Evolutionary conservation across 2,888 invertebrate species (phyloP).

Genomic region (Oscheius sp.): DNA sequence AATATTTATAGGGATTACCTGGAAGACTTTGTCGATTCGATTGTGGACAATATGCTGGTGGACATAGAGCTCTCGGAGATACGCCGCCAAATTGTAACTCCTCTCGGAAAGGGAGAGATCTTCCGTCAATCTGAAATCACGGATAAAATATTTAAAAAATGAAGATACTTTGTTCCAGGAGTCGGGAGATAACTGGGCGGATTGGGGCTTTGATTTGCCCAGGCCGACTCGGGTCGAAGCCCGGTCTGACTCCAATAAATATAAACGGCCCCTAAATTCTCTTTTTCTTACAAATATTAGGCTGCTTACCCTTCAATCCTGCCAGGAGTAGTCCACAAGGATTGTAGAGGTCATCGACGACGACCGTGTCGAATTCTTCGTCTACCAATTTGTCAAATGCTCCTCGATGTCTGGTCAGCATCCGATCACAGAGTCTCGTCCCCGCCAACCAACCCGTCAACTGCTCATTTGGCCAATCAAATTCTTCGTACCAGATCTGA

Average conservation of each 20-base stretch:
- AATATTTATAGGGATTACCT: conserved; percentile 43
- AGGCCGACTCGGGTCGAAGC: conserved; percentile 72
- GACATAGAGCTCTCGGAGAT: conserved; percentile 68
- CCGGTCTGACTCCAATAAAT: conserved; percentile 72
- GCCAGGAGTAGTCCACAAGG: conserved; percentile 71
- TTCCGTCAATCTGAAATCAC: conserved; percentile 62
- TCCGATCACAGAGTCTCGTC: conserved; percentile 65
- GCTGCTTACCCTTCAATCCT: conserved; percentile 50
- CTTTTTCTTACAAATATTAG: neutral
- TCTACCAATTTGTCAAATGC: conserved; percentile 67
- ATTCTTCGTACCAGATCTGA: conserved; percentile 46
- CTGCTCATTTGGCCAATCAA: conserved; percentile 47
- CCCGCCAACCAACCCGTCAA: conserved; percentile 68
- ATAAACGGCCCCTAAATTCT: conserved; percentile 62
- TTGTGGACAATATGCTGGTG: conserved; percentile 72
- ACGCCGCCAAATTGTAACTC: conserved; percentile 65
- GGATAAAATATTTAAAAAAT: neutral
- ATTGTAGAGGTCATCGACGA: conserved; percentile 73
- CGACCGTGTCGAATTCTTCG: conserved; percentile 67
- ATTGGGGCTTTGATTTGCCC: conserved; percentile 71
- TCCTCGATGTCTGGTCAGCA: conserved; percentile 55
- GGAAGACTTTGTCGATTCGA: conserved; percentile 66
- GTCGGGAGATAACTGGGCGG: conserved; percentile 73
- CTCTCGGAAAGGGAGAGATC: conserved; percentile 67
- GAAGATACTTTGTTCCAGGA: conserved; percentile 66